Evolutionary conservation across 2,888 invertebrate genomes (phyloP).

Genomic region (Yponomeuta plumbellus): DNA sequence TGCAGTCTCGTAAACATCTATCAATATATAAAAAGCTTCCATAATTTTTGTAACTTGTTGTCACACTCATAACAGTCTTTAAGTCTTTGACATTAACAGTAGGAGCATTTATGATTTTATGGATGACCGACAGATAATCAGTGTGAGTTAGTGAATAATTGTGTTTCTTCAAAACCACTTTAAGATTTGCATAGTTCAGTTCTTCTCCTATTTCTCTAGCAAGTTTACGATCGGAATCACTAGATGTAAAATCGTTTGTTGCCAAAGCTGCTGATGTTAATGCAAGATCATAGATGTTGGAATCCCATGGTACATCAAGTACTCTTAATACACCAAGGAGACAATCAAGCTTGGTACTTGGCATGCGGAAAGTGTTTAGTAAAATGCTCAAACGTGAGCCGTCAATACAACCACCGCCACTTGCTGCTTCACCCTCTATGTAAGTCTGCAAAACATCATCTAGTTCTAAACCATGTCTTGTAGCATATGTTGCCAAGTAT

Average conservation of each 20-base stretch:
- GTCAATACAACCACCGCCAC: slow-evolving; percentile 59
- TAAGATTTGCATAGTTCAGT: slow-evolving; percentile 61
- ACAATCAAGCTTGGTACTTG: slow-evolving; percentile 54
- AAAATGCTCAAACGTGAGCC: slow-evolving; percentile 55
- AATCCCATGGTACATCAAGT: slow-evolving; percentile 65
- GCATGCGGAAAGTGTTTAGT: slow-evolving; percentile 51
- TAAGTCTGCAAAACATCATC: slow-evolving; percentile 60
- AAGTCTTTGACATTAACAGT: slow-evolving; percentile 54
- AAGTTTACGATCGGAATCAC: slow-evolving; percentile 48
- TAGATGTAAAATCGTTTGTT: slow-evolving; percentile 54
- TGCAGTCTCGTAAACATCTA: slow-evolving; percentile 56
- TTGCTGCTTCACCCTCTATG: slow-evolving; percentile 60
- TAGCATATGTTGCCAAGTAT: slow-evolving; percentile 59
- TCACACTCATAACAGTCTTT: slow-evolving; percentile 48
- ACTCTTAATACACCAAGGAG: slow-evolving; percentile 61
- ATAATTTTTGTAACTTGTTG: slow-evolving; percentile 47
- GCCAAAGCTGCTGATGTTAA: slow-evolving; percentile 48
- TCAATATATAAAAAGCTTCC: slow-evolving; percentile 55
- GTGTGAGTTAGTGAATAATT: slow-evolving; percentile 59
- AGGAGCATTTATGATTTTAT: slow-evolving; percentile 50
- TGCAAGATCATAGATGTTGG: slow-evolving; percentile 48
- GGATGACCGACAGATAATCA: slow-evolving; percentile 56
- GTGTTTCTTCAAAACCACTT: slow-evolving; percentile 66
- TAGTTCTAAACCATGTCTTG: slow-evolving; percentile 57
- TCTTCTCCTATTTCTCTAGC: slow-evolving; percentile 62